Evolutionary conservation across 2,113 vertebrate genomes (phyloP), one percentile per base, ranked within the genome.

Genomic region (Kobus ellipsiprymnus): DNA sequence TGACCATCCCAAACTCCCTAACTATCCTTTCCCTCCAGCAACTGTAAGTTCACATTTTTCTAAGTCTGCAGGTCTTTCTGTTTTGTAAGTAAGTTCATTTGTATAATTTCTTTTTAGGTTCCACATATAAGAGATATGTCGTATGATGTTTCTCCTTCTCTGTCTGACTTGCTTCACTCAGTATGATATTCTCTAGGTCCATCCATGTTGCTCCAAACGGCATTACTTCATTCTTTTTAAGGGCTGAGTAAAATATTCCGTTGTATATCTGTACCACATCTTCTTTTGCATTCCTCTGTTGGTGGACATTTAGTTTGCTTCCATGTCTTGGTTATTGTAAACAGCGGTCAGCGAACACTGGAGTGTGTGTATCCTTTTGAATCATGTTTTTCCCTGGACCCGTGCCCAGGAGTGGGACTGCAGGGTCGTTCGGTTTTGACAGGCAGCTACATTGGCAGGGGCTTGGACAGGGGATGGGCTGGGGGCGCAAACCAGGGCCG

Each of bases 401-500:
- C 10, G 1, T 25, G n/a, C 67, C 67, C 36, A 40, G 71, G 71
- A 77, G 23, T 77, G 40, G 71, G 40, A 77, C 7, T 77, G 12
- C 40, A 44, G 40, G 36, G 40, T 44, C 40, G 6, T 44, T 27
- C 71, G 2, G 23, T 44, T 77, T 44, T 77, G 23, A 80, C 62
- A 11, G 27, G 11, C 91, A 27, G 50, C 62, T 48, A 81, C 13
- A 0, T 46, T 0, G 54, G 92, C 36, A 25, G 74, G 83, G 96
- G 93, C 19, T 74, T 77, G 71, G 77, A 17, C 77, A 50, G 96
- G 97, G 96, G 95, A 82, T 48, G 90, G 98, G 98, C 54, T 21
- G 98, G 33, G 81, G 81, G 50, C 0, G 0, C 13, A 25, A 14
- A 36, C 80, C 19, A 7, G 80, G 80, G 50, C 80, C 6, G 0